Evolutionary conservation across 2,888 invertebrate genomes (phyloP).

Genomic region (Molanna angustata): DNA sequence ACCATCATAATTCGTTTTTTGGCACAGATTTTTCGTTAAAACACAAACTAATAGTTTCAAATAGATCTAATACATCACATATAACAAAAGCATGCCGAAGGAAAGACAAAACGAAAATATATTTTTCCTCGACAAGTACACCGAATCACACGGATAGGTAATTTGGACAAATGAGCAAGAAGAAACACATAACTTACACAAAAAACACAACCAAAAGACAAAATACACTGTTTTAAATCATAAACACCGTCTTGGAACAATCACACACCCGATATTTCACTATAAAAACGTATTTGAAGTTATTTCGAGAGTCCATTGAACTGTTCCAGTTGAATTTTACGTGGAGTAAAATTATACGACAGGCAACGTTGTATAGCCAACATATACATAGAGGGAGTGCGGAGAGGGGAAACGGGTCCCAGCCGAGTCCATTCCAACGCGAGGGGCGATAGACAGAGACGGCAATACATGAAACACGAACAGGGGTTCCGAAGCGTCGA

Average conservation of each 20-base stretch:
- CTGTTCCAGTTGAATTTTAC: constrained; percentile 57
- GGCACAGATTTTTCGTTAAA: too few species aligned
- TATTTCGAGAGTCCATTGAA: constrained; percentile 52
- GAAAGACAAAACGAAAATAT: too few species aligned
- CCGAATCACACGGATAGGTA: constrained; percentile 1
- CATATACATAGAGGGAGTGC: constrained; percentile 15
- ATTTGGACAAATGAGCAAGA: constrained; percentile 5
- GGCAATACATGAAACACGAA: constrained; percentile 9
- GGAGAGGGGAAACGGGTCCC: constrained; percentile 18
- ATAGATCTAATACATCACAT: too few species aligned
- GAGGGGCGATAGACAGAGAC: constrained; percentile 27
- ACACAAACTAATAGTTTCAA: too few species aligned
- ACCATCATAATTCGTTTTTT: too few species aligned
- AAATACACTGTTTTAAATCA: constrained; percentile 24
- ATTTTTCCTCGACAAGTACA: too few species aligned
- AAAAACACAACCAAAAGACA: constrained; percentile 39
- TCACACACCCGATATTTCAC: constrained; percentile 23
- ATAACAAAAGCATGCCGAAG: too few species aligned
- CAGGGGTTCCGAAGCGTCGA: too few species aligned
- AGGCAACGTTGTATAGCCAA: constrained; percentile 47
- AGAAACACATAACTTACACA: constrained; percentile 34
- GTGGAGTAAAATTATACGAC: constrained; percentile 58
- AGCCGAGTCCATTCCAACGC: constrained; percentile 24
- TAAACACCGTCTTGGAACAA: constrained; percentile 19
- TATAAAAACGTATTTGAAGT: constrained; percentile 27